Percentiles rank a stretch among this genome's conserved stretches.
Conservation (phyloP, 2,797 vertebrate species). For the Gorsachius magnificus region DNA sequence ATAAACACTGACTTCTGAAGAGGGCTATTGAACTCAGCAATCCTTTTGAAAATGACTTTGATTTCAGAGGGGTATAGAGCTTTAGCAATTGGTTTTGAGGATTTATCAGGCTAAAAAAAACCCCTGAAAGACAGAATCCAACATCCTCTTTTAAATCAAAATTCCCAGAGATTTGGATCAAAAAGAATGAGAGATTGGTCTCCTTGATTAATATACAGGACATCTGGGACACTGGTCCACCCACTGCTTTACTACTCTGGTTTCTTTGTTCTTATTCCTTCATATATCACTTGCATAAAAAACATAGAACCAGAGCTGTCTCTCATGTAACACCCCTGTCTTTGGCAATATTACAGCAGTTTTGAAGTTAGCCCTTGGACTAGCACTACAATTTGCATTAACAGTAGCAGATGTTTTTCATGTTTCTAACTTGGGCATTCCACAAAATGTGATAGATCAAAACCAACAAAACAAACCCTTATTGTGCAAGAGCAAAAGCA, state of each 20-base stretch:
- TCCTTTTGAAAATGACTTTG: conserved; percentile 2
- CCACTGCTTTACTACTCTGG: background rate
- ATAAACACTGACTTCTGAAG: conserved; percentile 8
- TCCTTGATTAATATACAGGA: background rate
- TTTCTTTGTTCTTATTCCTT: background rate
- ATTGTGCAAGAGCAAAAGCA: background rate
- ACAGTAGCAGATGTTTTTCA: background rate
- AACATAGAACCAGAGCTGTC: background rate
- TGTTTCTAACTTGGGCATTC: background rate
- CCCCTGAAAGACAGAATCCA: background rate
- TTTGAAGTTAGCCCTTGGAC: background rate
- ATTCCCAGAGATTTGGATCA: background rate
- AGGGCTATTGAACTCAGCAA: background rate
- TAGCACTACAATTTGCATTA: background rate
- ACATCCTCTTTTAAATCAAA: background rate
- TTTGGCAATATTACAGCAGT: background rate
- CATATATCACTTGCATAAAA: background rate
- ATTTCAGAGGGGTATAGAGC: background rate
- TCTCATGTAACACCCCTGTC: background rate
- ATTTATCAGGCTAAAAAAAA: background rate
- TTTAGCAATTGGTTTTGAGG: background rate
- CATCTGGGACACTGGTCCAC: background rate
- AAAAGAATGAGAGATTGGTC: background rate
- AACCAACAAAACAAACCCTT: background rate
- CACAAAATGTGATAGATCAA: background rate